Conservation (phyloP, 2,113 vertebrate species). For the Hippocampus comes region DNA sequence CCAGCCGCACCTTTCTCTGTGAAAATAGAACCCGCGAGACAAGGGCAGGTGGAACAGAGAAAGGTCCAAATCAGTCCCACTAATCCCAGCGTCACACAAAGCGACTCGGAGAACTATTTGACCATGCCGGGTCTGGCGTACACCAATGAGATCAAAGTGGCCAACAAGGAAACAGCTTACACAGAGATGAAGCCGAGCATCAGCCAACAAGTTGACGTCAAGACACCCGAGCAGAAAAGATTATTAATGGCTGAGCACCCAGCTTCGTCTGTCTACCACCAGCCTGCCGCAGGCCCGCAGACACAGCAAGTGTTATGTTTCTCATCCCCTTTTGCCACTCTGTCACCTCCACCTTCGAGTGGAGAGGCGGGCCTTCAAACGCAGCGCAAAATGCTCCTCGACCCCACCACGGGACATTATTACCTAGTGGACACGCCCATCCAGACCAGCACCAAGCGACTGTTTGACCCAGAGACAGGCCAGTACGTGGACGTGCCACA, state of each 20-base stretch:
- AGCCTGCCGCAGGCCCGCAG: constrained; percentile 58
- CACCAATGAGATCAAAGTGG: constrained; percentile 44
- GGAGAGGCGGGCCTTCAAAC: constrained; percentile 66
- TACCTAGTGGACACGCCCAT: constrained; percentile 91
- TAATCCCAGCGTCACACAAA: constrained; percentile 39
- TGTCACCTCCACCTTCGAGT: constrained; percentile 52
- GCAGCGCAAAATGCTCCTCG: constrained; percentile 90
- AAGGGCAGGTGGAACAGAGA: constrained; percentile 44
- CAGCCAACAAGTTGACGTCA: constrained; percentile 31
- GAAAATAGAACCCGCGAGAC: constrained; percentile 60
- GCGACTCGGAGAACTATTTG: constrained; percentile 83
- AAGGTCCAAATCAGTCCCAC: constrained; percentile 35
- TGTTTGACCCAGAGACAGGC: constrained; percentile 91
- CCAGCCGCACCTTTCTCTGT: constrained; percentile 53
- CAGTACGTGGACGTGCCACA: constrained; percentile 92
- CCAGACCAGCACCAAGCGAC: constrained; percentile 78
- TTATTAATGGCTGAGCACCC: constrained; percentile 61
- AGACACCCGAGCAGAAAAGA: constrained; percentile 45
- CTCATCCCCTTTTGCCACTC: constrained; percentile 65
- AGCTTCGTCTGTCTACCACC: constrained; percentile 72
- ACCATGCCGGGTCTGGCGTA: constrained; percentile 77
- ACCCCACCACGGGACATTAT: constrained; percentile 89
- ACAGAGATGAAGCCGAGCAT: constrained; percentile 18
- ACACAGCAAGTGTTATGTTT: constrained; percentile 74
- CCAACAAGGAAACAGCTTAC: constrained; percentile 20